Percentiles rank a stretch among this genome's conserved stretches.
Evolutionary conservation across 2,797 vertebrate genomes (phyloP).

Genomic region (Crax fasciolata): DNA sequence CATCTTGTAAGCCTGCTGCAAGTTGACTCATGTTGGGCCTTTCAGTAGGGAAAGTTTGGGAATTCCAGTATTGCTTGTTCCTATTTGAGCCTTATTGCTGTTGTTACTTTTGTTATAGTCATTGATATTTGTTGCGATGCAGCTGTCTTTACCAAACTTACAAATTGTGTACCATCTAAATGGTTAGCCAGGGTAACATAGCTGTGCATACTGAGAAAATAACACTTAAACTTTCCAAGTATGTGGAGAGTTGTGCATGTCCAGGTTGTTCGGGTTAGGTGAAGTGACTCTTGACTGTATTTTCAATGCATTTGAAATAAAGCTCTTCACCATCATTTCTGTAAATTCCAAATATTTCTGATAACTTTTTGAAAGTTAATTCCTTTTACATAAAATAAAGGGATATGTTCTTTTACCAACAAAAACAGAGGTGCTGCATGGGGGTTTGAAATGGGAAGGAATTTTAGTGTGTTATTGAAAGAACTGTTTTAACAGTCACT

Average conservation of each 20-base stretch:
- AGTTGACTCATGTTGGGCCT: conserved; percentile 20
- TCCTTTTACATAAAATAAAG: not conserved
- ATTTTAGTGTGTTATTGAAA: not conserved
- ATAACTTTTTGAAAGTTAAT: not conserved
- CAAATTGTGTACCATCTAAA: not conserved
- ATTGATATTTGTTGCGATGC: not conserved
- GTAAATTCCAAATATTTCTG: not conserved
- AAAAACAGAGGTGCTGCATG: not conserved
- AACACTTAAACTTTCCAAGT: not conserved
- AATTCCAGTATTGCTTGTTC: not conserved
- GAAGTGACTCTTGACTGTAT: not conserved
- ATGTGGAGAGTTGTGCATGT: not conserved
- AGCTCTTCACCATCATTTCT: accelerated
- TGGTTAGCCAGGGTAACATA: not conserved
- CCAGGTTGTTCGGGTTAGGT: not conserved
- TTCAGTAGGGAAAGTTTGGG: not conserved
- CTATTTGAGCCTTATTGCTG: not conserved
- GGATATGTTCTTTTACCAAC: not conserved
- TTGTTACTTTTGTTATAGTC: not conserved
- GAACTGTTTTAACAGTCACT: not conserved
- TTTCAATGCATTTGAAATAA: not conserved
- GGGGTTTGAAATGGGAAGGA: not conserved
- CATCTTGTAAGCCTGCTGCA: conserved; percentile 1
- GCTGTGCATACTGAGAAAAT: not conserved
- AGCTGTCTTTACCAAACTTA: not conserved